Base-by-base conservation (phyloP, 2,888 invertebrate genomes). In the Capitulum mitella region DNA sequence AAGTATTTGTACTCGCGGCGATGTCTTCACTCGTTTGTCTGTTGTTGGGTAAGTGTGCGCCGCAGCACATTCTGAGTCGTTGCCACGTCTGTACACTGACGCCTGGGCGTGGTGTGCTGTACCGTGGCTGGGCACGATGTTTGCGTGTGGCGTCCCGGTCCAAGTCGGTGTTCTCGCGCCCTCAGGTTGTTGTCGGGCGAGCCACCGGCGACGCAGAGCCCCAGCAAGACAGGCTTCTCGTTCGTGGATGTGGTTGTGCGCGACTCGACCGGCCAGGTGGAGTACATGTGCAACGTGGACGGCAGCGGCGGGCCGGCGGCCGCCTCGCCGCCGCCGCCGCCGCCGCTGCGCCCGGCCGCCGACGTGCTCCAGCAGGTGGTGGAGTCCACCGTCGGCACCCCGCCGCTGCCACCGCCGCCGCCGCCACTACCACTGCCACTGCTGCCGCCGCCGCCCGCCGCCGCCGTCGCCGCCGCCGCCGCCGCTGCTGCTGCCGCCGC, bases 221-320 rank as follows among this genome's bases (percentile, higher is more conserved):
- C 70, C 37, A 70, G 70, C 26, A 37, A 40, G 37, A 70, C 40
- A 14, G 70, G 70, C 37, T 70, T 70, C 70, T 70, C 70, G 26
- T 5, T 40, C 8, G 70, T 70, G 70, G 70, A 70, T 40, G 70
- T 70, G 37, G 70, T 70, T 37, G 70, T 70, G 70, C 70, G 70
- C 40, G 37, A 70, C 22, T 22, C 70, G 10, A 70, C 70, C 26
- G 70, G 70, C 26, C 70, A 40, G 37, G 70, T 70, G 40, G 70
- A 70, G 26, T 70, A 70, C 70, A 70, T 70, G 70, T 70, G 70
- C 37, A 70, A 70, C 37, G 64, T 34, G 34, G 64, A 64, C 34
- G 26, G 37, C 70, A 26, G 22, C 70, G 26, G 43, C 43, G 43
- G 43, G 3, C 19, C 32, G 34, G 19, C 64, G 22, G 64, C 64